Base-by-base conservation (phyloP, 2,113 vertebrate genomes). In the Otolemur garnettii region DNA sequence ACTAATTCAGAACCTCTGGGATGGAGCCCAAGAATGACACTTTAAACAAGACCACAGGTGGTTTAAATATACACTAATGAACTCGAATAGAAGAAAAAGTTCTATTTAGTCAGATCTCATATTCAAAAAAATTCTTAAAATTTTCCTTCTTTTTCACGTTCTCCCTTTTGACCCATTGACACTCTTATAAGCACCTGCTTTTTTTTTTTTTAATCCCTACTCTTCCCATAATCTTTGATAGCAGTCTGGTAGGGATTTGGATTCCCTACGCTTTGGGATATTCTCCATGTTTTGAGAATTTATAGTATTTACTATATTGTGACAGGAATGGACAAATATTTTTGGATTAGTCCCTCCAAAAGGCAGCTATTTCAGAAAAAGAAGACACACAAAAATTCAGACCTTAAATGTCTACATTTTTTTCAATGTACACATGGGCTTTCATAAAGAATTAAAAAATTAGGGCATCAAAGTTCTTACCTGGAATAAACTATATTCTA, bases 301-400 rank as follows among this genome's bases (percentile, higher is more conserved):
- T 38, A 38, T 38, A 38, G 71, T 35, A 94, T 60, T 75, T 75
- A 57, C 57, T 35, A 38, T 21, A 69, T 60, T 64, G 5, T 64
- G 50, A 77, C 1, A 26, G 19, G 35, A 84, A 24, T 50, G 35
- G 33, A 87, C 38, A 91, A 45, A 38, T 91, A 85, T 83, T 95
- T 77, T 71, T 85, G 12, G 6, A 68, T 60, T 77, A 59, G n/a
- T 57, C 21, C 18, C 57, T 87, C 45, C 72, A 22, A 22, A 81
- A 93, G 57, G 15, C 11, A 90, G 71, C 6, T 24, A 91, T 78
- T 94, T 92, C 6, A 35, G 45, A 62, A 88, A 88, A 86, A 80
- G 26, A 89, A 62, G 55, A 24, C 0, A 50, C 8, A 93, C 22
- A 87, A 77, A 91, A 35, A 62, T 87, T 87, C 14, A 83, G 28